Conservation (phyloP, 2,113 vertebrate genomes). For the Phycodurus eques region DNA sequence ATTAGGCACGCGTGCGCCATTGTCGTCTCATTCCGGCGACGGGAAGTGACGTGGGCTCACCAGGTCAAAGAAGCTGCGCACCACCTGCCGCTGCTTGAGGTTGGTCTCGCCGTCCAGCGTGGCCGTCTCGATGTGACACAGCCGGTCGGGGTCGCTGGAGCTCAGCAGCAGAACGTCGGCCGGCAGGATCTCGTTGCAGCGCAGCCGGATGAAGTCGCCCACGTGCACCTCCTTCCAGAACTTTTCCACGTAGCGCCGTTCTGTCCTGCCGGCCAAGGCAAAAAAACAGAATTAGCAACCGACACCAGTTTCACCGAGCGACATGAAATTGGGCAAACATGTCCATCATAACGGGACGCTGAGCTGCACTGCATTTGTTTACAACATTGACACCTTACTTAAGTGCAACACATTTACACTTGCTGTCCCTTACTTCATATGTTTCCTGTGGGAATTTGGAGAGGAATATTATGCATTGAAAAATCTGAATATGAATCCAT, state of each 20-base stretch:
- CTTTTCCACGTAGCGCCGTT: slow-evolving; percentile 82
- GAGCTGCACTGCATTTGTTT: no score
- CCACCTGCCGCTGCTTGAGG: slow-evolving; percentile 91
- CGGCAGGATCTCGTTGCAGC: slow-evolving; percentile 94
- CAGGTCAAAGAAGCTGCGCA: slow-evolving; percentile 87
- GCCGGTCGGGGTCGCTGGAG: slow-evolving; percentile 90
- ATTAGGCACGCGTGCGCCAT: not conserved
- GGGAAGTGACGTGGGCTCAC: slow-evolving; percentile 72
- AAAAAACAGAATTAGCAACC: not conserved
- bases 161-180: slow-evolving; percentile 91
- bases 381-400: no score
- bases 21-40: not conserved
- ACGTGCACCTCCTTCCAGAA: slow-evolving; percentile 93
- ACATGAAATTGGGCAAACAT: no score
- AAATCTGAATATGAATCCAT: no score
- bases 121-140: slow-evolving; percentile 96
- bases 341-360: no score
- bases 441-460: no score
- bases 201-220: slow-evolving; percentile 91
- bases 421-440: no score
- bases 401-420: no score
- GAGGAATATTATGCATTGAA: no score
- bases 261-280: slow-evolving; percentile 67
- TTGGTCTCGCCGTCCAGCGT: slow-evolving; percentile 98
- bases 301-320: not conserved